Base-by-base conservation (phyloP, 1,140 invertebrate genomes). In the Drosophila gunungcola region DNA sequence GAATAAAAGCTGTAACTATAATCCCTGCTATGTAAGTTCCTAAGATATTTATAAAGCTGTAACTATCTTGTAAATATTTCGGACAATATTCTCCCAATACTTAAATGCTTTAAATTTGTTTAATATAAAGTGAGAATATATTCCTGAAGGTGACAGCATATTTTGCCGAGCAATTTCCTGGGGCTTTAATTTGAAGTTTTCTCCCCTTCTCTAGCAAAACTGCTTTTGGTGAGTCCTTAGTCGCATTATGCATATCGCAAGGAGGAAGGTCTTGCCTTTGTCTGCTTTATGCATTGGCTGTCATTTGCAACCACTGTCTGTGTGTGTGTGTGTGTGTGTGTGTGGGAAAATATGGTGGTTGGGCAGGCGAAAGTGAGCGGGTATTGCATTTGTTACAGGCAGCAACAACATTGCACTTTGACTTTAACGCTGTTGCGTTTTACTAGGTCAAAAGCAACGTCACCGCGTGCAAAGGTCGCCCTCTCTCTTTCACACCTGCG, bases 401-500 rank as follows among this genome's bases (percentile, higher is more conserved):
- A 56, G 32, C 61, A 79, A 69, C 73, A 82, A 60, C 65, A 77
- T 77, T 76, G 83, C 75, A 86, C 79, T 86, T 83, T 88, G 83
- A 89, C 83, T 88, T 88, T 88, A 83, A 88, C 64, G 79, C 79
- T 86, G 79, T 88, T 88, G 83, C 84, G 69, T 79, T 88, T 85
- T 86, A 86, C 83, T 86, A 86, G 83, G 83, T 86, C 83, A 86
- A 83, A 88, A 83, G 84, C 79, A 88, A 88, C 83, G 83, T 86
- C 83, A 86, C 46, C 56, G 45, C 60, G 55, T 53, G 56, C 64
- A 61, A 68, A 63, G 64, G 58, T 62, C 58, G 57, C 32, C 42
- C 42, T 29, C 36, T 9, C 43, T 32, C 12, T 62, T 27, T 51
- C 9, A 2, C 32, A 51, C 2, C 27, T 4, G 3, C 0, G 3